Conservation (phyloP, 2,113 vertebrate species). For the Lamprotornis superbus region DNA sequence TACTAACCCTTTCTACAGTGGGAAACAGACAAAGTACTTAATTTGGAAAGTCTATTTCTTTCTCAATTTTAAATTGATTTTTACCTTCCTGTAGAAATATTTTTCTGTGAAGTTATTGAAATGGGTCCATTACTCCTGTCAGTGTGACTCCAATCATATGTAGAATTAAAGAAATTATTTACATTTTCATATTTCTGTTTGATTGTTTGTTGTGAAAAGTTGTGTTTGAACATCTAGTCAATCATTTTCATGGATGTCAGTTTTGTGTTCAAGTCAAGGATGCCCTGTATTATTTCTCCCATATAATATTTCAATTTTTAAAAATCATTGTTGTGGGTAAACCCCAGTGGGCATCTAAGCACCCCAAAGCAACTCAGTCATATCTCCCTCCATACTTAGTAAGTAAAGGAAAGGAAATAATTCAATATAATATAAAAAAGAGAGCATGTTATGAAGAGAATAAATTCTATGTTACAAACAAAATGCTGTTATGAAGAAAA, state of each 20-base stretch:
- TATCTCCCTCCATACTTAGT: not conserved
- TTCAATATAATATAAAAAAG: not conserved
- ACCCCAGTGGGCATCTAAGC: rapidly evolving
- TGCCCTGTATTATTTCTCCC: not conserved
- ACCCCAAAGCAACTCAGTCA: not conserved
- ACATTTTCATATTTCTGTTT: not conserved
- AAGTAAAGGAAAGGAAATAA: not conserved
- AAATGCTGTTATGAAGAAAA: not conserved
- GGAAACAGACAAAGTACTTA: not conserved
- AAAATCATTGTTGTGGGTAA: not conserved
- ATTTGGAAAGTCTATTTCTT: not conserved
- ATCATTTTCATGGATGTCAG: not conserved
- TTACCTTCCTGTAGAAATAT: not conserved
- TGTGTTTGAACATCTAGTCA: not conserved
- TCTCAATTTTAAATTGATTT: not conserved
- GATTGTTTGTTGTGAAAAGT: not conserved
- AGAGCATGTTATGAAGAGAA: not conserved
- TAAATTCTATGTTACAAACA: not conserved
- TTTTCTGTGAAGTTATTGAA: not conserved
- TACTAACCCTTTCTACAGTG: not conserved
- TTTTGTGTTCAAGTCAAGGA: not conserved
- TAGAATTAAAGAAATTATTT: not conserved
- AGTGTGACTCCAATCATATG: not conserved
- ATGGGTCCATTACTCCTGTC: not conserved
- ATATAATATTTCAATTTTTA: not conserved